Conservation (phyloP, 2,888 invertebrate species). For the Ernsta delagoae region DNA sequence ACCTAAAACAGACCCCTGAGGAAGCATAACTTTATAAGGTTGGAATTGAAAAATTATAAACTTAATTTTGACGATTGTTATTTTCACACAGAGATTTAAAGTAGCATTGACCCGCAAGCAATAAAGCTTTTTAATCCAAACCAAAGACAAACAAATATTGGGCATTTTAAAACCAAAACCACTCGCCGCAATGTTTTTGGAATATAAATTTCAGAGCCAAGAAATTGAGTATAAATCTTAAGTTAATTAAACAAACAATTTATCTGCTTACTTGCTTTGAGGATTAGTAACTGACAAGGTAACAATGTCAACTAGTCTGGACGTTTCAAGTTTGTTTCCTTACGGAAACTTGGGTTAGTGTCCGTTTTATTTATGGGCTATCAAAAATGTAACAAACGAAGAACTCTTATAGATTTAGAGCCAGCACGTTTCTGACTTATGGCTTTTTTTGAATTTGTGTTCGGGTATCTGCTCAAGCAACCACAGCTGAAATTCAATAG, state of each 20-base stretch:
- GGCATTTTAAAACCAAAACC: constrained; percentile 9
- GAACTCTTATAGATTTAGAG: no score
- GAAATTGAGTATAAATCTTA: constrained; percentile 11
- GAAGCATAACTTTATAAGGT: neutral
- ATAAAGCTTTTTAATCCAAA: constrained; percentile 5
- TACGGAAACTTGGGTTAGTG: neutral
- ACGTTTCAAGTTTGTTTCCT: constrained; percentile 5
- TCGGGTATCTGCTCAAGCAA: no score
- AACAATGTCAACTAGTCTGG: neutral
- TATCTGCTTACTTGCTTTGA: neutral
- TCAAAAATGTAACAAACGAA: no score
- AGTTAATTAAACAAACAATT: constrained; percentile 14
- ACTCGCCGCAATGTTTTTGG: constrained; percentile 5
- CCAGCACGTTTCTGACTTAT: no score
- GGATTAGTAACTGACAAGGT: constrained; percentile 3
- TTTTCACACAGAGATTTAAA: constrained; percentile 2
- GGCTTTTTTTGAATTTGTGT: no score
- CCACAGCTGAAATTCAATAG: no score
- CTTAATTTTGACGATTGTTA: neutral
- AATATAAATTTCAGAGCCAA: constrained; percentile 11
- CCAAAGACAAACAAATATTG: constrained; percentile 15
- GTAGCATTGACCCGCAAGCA: constrained; percentile 8
- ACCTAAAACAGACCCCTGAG: neutral
- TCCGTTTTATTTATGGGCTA: neutral
- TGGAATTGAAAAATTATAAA: no score